A percentile compares a stretch with the other conserved stretches of the same genome.
Conservation (phyloP, 2,888 invertebrate species). For the Mylabris sibirica region DNA sequence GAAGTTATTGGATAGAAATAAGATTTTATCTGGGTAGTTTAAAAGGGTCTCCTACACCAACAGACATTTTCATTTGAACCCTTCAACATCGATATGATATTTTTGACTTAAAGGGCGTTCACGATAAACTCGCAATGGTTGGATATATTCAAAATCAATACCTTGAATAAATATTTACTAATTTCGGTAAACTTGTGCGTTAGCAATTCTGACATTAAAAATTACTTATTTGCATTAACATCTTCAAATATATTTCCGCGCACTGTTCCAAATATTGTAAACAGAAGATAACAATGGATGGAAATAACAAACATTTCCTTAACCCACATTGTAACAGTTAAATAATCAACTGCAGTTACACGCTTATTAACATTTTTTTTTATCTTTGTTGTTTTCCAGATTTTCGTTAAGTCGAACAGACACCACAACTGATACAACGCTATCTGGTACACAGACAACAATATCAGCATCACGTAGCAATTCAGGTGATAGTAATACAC, state of each 20-base stretch:
- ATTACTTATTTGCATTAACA: not conserved
- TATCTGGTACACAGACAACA: slow-evolving; percentile 35
- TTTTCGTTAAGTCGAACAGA: slow-evolving; percentile 58
- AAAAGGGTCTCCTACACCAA: not conserved
- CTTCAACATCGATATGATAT: not conserved
- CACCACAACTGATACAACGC: slow-evolving; percentile 51
- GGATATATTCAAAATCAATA: not conserved
- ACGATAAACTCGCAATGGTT: not conserved
- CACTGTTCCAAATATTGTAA: no score
- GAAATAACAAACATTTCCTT: no score
- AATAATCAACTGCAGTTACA: not conserved
- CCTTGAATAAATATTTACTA: not conserved
- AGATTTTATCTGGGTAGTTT: not conserved
- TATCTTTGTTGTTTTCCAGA: slow-evolving; percentile 53
- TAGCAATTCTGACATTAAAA: not conserved
- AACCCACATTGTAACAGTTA: not conserved
- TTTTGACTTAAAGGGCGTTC: not conserved
- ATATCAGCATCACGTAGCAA: slow-evolving; percentile 56
- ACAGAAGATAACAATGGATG: not conserved
- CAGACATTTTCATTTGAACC: not conserved
- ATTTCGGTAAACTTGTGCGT: not conserved
- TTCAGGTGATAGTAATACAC: slow-evolving; percentile 59
- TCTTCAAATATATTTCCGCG: not conserved
- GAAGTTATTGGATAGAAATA: not conserved
- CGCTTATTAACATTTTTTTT: not conserved